Conservation (phyloP, 1,140 invertebrate genomes). For the Camponotus vicinus region DNA sequence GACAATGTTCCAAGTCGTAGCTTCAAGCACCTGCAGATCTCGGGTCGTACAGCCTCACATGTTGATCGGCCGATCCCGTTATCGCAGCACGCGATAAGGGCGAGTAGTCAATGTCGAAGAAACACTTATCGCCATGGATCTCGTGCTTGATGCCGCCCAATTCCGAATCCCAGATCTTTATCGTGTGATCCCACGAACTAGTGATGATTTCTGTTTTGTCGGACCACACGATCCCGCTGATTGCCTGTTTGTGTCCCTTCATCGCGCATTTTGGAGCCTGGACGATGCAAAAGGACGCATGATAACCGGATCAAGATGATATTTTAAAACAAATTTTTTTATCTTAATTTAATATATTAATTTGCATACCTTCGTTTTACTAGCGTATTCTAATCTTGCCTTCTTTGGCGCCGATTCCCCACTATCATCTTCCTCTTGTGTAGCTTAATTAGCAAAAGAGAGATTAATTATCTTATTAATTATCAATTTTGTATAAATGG, state of each 20-base stretch:
- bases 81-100: conserved; percentile 91
- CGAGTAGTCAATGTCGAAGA: conserved; percentile 95
- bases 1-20: not conserved
- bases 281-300: not conserved
- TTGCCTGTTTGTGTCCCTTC: conserved; percentile 96
- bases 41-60: conserved; percentile 96
- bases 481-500: not conserved
- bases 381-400: conserved; percentile 79
- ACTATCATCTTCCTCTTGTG: conserved; percentile 81
- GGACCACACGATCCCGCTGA: conserved; percentile 95
- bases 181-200: conserved; percentile 98
- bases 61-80: conserved; percentile 95
- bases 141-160: conserved; percentile 93
- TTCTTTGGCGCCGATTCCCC: conserved; percentile 86
- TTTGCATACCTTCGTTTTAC: conserved; percentile 80
- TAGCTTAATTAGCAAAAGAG: conserved; percentile 70
- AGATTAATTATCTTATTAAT: not conserved
- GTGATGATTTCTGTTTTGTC: conserved; percentile 92
- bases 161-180: conserved; percentile 97
- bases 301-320: not conserved
- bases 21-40: conserved; percentile 91
- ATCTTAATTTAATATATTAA: conserved; percentile 29
- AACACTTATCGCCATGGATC: conserved; percentile 95
- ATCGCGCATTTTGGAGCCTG: conserved; percentile 95
- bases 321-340: not conserved